Base-by-base conservation (phyloP, 2,888 invertebrate genomes). In the Eueremaeus valkanovi region DNA sequence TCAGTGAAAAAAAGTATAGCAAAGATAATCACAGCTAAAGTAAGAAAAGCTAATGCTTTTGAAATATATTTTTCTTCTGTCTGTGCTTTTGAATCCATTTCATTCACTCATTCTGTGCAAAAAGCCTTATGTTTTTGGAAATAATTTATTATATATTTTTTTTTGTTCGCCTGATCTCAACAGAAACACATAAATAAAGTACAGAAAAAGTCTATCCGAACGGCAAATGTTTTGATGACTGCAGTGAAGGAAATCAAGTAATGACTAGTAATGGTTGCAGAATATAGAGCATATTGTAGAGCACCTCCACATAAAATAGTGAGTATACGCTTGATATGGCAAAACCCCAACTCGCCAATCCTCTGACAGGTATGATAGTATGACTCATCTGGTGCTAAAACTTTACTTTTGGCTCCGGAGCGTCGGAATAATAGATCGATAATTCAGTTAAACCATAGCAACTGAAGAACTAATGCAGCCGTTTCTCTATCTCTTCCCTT, bases 401-500 rank as follows among this genome's bases (percentile, higher is more conserved):
- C 27, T 29, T 55, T 21, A 58, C 58, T 29, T 58, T 58, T 58
- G 58, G 58, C 58, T 27, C 58, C 58, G 29, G 45, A 45, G 18
- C 11, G 45, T 9, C 5, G 8, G 11, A 29, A 9, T 5, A 5
- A 58, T 29, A 31, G 24, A 58, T 58, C 58, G 58, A 58, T 58
- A 58, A 58, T 58, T 58, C 31, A 27, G 58, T 58, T 58, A 58
- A 58, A 58, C 58, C 58, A 58, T 58, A 58, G 58, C 58, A 58
- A 58, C 58, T 58, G 58, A 58, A 13, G 31, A 58, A 29, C 58
- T 58, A 58, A 58, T 58, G 18, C 51, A 51, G 45, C 45, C 45
- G n/a, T 51, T 51, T 21, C 51, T 51, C n/a, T n/a, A n/a, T 51
- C 21, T 51, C 51, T 16, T 21, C 21, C 51, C 51, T 36, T 36